Base-by-base conservation (phyloP, 2,888 invertebrate genomes). In the Amblyjoppa proteus region DNA sequence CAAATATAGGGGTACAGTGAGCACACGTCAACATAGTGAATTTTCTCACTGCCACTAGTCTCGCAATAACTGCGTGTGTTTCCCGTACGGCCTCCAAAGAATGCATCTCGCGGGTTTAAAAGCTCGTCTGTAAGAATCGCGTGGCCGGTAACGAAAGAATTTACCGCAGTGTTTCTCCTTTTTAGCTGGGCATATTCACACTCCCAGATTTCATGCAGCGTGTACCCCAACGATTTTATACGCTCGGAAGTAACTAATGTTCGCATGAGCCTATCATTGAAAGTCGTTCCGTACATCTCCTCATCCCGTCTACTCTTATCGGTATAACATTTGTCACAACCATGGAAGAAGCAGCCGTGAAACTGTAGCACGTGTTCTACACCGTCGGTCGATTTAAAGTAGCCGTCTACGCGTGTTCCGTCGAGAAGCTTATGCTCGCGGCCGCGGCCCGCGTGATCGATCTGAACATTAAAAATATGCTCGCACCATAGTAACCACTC, bases 41-140 rank as follows among this genome's bases (percentile, higher is more conserved):
- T 41, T 11, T 41, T 41, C 5, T 41, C 41, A 2, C 2, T 41
- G 11, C 41, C 41, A 4, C 41, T 41, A 9, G 2, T 41, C 41
- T 41, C 41, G 41, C 11, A 11, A 41, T 41, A 51, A 4, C 49
- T 70, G 6, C 34, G 9, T 51, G 28, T 2, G 70, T 51, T 28
- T 70, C 51, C 28, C 70, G 34, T 34, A 34, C 34, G 34, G 5
- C 70, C 70, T 20, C 70, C 70, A 20, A 51, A 70, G 51, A 70
- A 70, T 16, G 70, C 49, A n/a, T 70, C 70, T 16, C 70, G 70
- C 11, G 51, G 70, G 11, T 70, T 49, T n/a, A 70, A 28, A 6
- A 51, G 51, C 0, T 28, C 28, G n/a, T 45, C 11, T 3, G 5
- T 70, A 2, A 70, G 4, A 45, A 70, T 49, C 1, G 51, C 41